phyloP scores from a whole-genome alignment of 2,797 vertebrate species.

The Tapera naevia region DNA sequence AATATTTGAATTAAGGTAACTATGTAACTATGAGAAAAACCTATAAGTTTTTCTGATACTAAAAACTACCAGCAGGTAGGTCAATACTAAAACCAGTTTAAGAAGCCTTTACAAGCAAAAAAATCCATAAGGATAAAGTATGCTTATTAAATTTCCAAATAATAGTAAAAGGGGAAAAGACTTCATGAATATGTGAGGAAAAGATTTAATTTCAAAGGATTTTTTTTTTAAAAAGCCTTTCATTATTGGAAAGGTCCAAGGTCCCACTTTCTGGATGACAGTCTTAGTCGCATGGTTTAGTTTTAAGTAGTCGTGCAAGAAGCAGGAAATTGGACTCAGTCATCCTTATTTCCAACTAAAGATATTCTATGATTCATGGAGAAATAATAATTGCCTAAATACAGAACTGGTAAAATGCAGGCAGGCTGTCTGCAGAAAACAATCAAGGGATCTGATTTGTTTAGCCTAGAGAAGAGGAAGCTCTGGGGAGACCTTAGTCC shows the following conservation, averaged over 20 bases:
- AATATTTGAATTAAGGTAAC: neutral
- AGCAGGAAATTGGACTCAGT: neutral
- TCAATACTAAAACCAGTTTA: neutral
- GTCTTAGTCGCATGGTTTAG: neutral
- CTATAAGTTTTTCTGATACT: neutral
- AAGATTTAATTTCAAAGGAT: neutral
- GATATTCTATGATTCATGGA: too few species aligned
- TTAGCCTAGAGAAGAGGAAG: too few species aligned
- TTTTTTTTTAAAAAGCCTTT: neutral
- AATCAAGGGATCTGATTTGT: too few species aligned
- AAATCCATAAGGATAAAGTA: neutral
- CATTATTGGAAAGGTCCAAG: neutral
- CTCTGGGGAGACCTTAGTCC: too few species aligned
- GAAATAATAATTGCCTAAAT: neutral
- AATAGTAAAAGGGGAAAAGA: neutral
- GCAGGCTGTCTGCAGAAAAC: neutral
- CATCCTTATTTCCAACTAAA: neutral
- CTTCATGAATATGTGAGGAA: neutral
- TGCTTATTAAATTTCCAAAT: neutral
- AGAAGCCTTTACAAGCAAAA: neutral
- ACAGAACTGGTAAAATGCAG: neutral
- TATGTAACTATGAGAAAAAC: neutral
- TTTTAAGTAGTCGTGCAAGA: neutral
- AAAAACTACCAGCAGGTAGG: neutral
- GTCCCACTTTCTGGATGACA: neutral